These are phyloP conservation scores for Lochmaea capreae DNA, from an alignment of 2,888 invertebrate species.

Conservation along the genomic window DNA sequence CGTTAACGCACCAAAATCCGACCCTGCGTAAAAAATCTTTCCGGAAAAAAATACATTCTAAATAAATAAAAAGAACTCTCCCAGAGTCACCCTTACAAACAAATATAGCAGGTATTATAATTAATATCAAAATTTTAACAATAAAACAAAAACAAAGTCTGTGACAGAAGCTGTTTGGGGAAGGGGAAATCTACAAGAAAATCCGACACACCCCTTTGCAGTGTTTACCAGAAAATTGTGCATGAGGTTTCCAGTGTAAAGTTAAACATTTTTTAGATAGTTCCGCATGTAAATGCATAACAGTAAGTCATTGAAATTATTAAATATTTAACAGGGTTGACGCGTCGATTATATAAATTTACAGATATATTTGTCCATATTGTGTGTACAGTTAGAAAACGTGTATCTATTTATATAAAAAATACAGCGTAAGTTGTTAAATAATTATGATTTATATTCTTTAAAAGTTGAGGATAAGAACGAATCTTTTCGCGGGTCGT, in stretches of 20 bases:
- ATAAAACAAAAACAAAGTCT: conserved; percentile 11
- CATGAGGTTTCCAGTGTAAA: conserved; percentile 26
- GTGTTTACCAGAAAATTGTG: conserved; percentile 36
- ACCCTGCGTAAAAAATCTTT: conserved; percentile 10
- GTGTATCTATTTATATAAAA: too few species aligned
- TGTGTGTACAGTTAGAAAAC: too few species aligned
- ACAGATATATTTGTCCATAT: too few species aligned
- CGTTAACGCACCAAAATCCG: too few species aligned
- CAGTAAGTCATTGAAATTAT: conserved; percentile 24
- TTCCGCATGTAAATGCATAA: conserved; percentile 18
- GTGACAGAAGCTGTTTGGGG: conserved; percentile 24
- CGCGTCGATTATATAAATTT: too few species aligned
- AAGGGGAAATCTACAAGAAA: conserved; percentile 29
- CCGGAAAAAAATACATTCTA: conserved; percentile 18
- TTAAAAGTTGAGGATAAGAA: too few species aligned
- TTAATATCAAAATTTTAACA: conserved; percentile 1
- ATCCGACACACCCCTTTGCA: conserved; percentile 39
- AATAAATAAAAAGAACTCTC: conserved; percentile 11
- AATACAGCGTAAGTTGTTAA: too few species aligned
- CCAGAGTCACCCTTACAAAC: background rate
- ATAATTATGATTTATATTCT: too few species aligned
- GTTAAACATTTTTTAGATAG: background rate
- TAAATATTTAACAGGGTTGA: background rate
- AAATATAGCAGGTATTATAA: background rate
- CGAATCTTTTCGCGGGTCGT: too few species aligned